Evolutionary conservation across 2,113 vertebrate species (phyloP).

Genomic region (Machaerirhynchus nigripectus): DNA sequence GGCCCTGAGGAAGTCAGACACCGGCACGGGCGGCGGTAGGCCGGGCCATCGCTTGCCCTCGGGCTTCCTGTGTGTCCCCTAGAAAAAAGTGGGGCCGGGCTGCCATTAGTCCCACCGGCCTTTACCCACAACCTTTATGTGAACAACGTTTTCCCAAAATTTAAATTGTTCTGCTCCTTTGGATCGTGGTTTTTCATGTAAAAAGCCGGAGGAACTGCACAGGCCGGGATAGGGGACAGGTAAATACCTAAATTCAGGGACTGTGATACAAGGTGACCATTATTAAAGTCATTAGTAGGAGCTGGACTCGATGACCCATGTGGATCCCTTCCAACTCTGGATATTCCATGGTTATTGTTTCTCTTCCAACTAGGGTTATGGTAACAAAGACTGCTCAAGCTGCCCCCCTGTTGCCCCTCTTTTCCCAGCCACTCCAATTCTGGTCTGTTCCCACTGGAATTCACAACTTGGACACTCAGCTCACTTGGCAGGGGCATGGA

Average conservation of each 20-base stretch:
- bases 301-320: background rate
- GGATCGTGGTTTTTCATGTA: background rate
- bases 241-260: background rate
- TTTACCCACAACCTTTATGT: background rate
- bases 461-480: background rate
- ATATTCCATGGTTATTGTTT: background rate
- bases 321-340: background rate
- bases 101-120: background rate
- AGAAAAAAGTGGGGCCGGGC: fast-evolving
- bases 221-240: background rate
- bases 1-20: background rate
- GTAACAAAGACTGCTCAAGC: background rate
- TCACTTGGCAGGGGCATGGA: fast-evolving
- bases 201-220: background rate
- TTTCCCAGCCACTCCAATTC: background rate
- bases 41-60: background rate
- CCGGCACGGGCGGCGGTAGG: background rate
- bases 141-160: too few species aligned
- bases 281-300: background rate
- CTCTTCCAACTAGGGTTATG: background rate
- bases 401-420: background rate
- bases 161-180: background rate
- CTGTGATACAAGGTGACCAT: background rate
- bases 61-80: background rate
- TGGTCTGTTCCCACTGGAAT: background rate